A percentile compares a stretch with the other conserved stretches of the same genome.
phyloP scores from a whole-genome alignment of 2,888 invertebrate genomes.

The Drosophila paucipuncta region DNA sequence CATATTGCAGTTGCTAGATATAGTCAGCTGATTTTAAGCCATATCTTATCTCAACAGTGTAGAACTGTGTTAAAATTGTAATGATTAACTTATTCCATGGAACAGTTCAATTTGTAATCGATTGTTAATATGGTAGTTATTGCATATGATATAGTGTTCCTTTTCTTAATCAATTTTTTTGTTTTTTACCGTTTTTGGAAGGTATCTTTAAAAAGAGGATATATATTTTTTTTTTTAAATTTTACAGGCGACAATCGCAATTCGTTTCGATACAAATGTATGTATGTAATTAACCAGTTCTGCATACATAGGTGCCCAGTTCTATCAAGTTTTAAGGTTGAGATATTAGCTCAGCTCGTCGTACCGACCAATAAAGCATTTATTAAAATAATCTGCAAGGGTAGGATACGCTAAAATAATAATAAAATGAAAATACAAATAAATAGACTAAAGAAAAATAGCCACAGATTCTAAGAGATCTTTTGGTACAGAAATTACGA shows the following conservation, averaged over 20 bases:
- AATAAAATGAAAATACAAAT: neutral
- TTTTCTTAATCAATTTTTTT: neutral
- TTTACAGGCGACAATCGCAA: neutral
- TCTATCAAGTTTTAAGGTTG: conserved; percentile 3
- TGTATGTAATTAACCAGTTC: neutral
- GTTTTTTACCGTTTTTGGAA: neutral
- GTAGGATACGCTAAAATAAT: neutral
- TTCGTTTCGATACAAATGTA: neutral
- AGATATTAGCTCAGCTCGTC: conserved; percentile 7
- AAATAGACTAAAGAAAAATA: conserved; percentile 10
- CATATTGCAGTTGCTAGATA: conserved; percentile 6
- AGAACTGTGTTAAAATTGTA: neutral
- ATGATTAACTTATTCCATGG: conserved; percentile 3
- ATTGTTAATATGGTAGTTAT: neutral
- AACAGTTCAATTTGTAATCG: neutral
- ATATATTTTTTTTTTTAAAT: neutral
- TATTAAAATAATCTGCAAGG: conserved; percentile 21
- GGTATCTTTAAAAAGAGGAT: neutral
- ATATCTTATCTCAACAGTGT: conserved; percentile 1
- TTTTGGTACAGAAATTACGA: conserved; percentile 19
- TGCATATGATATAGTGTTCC: neutral
- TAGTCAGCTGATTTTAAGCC: conserved; percentile 5
- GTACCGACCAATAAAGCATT: conserved; percentile 6
- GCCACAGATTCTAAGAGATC: conserved; percentile 40
- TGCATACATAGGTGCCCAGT: neutral